A percentile compares a stretch with the other conserved stretches of the same genome.
These are phyloP conservation scores for Blastobasis lacticolella DNA, from an alignment of 2,888 invertebrate genomes.

Conservation along the genomic window DNA sequence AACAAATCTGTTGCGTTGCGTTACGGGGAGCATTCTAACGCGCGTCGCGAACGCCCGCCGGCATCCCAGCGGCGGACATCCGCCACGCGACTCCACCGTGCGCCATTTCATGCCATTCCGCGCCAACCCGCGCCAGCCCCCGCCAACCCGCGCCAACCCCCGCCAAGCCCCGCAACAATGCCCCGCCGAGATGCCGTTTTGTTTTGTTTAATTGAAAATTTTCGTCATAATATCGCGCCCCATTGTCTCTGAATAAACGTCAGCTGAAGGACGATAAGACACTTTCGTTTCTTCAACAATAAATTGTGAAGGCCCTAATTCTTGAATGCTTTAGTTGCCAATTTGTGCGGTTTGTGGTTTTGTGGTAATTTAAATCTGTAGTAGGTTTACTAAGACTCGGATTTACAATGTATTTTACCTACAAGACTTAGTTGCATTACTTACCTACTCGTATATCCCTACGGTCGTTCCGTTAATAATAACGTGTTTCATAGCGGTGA, in stretches of 20 bases:
- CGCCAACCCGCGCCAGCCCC: conserved; percentile 17
- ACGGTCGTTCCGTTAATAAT: too few species aligned
- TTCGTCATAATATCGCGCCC: conserved; percentile 45
- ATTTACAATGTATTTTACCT: too few species aligned
- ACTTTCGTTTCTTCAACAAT: conserved; percentile 5
- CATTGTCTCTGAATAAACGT: conserved; percentile 43
- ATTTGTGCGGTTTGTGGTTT: too few species aligned
- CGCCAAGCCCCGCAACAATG: conserved; percentile 43
- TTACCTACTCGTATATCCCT: too few species aligned
- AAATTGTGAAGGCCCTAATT: too few species aligned
- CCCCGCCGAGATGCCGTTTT: conserved; percentile 37
- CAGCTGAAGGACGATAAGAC: conserved; percentile 20
- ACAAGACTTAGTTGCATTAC: too few species aligned
- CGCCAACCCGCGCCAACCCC: conserved; percentile 13
- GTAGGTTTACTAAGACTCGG: too few species aligned
- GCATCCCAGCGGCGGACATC: conserved; percentile 44
- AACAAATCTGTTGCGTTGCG: too few species aligned
- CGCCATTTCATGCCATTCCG: conserved; percentile 34
- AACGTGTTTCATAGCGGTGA: too few species aligned
- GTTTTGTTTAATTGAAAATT: conserved; percentile 67
- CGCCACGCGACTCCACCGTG: conserved; percentile 37
- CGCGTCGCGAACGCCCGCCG: neutral
- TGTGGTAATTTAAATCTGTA: too few species aligned
- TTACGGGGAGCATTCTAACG: too few species aligned
- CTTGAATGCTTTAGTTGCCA: too few species aligned